Percentiles rank a stretch among this genome's conserved stretches.
Conservation (phyloP, 2,888 invertebrate species). For the Dascillus cervinus region DNA sequence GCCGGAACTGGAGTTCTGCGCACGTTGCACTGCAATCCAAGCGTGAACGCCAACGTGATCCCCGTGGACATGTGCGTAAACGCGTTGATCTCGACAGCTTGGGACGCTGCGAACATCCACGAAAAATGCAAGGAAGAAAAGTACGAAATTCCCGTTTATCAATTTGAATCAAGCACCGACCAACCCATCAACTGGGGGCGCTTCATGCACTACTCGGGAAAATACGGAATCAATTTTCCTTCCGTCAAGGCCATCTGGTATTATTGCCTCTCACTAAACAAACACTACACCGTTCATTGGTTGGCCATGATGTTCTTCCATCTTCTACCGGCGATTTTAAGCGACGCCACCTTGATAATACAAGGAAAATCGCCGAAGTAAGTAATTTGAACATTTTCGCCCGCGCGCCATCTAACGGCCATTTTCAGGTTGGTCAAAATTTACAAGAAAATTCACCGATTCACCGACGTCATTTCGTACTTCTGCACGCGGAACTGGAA, state of each 20-base stretch:
- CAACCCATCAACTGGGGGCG: constrained; percentile 77
- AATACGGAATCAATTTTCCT: constrained; percentile 50
- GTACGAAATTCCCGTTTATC: constrained; percentile 63
- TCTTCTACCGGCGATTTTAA: constrained; percentile 55
- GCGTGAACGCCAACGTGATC: constrained; percentile 64
- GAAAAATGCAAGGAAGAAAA: constrained; percentile 11
- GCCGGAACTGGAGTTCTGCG: constrained; percentile 70
- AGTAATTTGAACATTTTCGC: constrained; percentile 22
- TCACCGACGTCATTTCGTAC: constrained; percentile 63
- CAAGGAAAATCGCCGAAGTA: constrained; percentile 55
- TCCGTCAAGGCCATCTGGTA: constrained; percentile 62
- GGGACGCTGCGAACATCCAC: constrained; percentile 50
- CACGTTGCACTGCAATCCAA: constrained; percentile 62
- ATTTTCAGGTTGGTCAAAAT: constrained; percentile 63
- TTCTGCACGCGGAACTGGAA: constrained; percentile 67
- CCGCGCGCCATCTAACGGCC: no score
- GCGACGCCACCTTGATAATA: constrained; percentile 49
- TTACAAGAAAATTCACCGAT: constrained; percentile 73
- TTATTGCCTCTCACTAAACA: constrained; percentile 57
- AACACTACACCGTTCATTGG: constrained; percentile 49
- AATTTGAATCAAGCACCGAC: constrained; percentile 77
- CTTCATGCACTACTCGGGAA: constrained; percentile 52
- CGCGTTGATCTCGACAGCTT: constrained; percentile 69
- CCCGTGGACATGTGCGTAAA: constrained; percentile 78
- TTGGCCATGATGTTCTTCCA: constrained; percentile 59